phyloP scores from a whole-genome alignment of 1,140 invertebrate species.

The Delia radicum region DNA sequence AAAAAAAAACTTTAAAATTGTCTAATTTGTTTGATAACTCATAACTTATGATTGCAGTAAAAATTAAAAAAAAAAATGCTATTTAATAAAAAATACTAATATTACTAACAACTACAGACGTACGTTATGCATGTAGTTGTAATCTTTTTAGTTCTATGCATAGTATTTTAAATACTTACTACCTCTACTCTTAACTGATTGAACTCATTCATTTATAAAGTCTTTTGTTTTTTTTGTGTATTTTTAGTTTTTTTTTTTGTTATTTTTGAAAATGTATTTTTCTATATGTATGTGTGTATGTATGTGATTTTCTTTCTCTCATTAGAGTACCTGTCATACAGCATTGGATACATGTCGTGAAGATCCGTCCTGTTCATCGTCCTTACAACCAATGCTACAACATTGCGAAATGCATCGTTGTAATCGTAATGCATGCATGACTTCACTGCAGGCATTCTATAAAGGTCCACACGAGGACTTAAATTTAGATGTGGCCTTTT shows the following conservation, averaged over 20 bases:
- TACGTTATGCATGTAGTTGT: background rate
- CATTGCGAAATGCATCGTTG: conserved; percentile 76
- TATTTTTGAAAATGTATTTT: background rate
- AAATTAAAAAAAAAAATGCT: background rate
- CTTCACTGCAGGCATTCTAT: conserved; percentile 82
- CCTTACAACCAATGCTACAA: conserved; percentile 76
- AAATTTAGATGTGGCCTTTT: conserved; percentile 87
- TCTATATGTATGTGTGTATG: conserved; percentile 27
- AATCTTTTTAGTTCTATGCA: too few relatives aligned
- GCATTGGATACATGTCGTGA: conserved; percentile 74
- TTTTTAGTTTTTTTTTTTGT: background rate
- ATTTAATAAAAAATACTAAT: too few relatives aligned
- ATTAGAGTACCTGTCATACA: conserved; percentile 74
- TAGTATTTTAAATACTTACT: too few relatives aligned
- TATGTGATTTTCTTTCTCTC: background rate
- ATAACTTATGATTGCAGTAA: background rate
- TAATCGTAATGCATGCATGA: conserved; percentile 82
- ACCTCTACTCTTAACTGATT: conserved; percentile 9
- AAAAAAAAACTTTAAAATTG: too few relatives aligned
- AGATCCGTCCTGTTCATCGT: conserved; percentile 72
- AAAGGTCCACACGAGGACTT: conserved; percentile 73
- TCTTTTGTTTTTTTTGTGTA: background rate
- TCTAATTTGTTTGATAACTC: too few relatives aligned
- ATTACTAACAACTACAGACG: too few relatives aligned
- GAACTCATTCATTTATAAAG: conserved; percentile 11